Percentiles rank a stretch among this genome's conserved stretches.
These are phyloP conservation scores for Creontiades dilutus DNA, from an alignment of 2,888 invertebrate species.

Conservation along the genomic window DNA sequence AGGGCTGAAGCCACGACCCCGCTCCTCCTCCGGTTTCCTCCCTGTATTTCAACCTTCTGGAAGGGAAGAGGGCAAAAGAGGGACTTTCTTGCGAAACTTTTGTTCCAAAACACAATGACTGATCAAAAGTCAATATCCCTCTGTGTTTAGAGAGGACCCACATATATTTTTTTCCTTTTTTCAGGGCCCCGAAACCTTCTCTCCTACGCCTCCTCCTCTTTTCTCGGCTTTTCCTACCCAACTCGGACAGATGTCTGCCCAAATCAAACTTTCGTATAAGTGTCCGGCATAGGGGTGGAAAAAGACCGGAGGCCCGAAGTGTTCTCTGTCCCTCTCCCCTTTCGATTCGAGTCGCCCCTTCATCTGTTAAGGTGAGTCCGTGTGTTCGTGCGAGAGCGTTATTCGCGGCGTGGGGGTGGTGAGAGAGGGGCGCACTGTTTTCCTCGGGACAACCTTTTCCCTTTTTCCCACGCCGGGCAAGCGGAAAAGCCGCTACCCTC, in stretches of 20 bases:
- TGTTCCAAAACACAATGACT: slow-evolving; percentile 71
- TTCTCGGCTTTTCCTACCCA: slow-evolving; percentile 40
- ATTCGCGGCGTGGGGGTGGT: not conserved
- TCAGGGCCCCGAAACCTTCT: not conserved
- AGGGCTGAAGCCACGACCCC: slow-evolving; percentile 4
- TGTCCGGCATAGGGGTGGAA: slow-evolving; percentile 55
- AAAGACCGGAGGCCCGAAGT: not conserved
- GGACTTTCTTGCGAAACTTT: slow-evolving; percentile 61
- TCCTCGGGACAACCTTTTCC: slow-evolving; percentile 49
- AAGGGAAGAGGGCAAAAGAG: not conserved
- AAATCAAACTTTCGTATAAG: slow-evolving; percentile 65
- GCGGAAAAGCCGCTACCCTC: slow-evolving; percentile 52
- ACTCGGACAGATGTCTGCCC: slow-evolving; percentile 65
- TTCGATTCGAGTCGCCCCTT: not conserved
- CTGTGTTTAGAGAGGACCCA: slow-evolving; percentile 71
- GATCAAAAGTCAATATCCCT: slow-evolving; percentile 74
- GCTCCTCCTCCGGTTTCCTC: not conserved
- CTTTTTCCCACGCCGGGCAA: slow-evolving; percentile 26
- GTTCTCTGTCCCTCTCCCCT: not conserved
- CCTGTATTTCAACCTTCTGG: not conserved
- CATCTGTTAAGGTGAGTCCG: slow-evolving; percentile 3
- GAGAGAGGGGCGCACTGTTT: slow-evolving; percentile 63
- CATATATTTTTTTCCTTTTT: slow-evolving; percentile 47
- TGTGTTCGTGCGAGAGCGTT: not conserved
- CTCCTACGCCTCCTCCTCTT: slow-evolving; percentile 1